These are phyloP conservation scores for Eumeta japonica DNA, from an alignment of 1,140 invertebrate species.

Conservation along the genomic window DNA sequence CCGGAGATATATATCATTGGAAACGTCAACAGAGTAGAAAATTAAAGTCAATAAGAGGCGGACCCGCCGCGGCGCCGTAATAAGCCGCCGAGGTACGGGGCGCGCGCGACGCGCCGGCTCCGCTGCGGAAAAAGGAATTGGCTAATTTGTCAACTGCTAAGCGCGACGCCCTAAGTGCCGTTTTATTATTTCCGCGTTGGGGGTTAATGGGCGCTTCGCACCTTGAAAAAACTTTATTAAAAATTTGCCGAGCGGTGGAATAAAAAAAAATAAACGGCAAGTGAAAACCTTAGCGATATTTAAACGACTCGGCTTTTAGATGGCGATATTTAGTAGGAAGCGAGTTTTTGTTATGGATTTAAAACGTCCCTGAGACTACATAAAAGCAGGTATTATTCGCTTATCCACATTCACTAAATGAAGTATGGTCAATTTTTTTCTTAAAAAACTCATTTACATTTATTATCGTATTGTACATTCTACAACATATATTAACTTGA, in stretches of 20 bases:
- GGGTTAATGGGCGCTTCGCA: background rate
- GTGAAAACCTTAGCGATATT: no score
- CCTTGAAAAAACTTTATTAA: conserved; percentile 1
- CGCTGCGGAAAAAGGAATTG: conserved; percentile 27
- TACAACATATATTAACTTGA: no score
- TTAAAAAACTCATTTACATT: no score
- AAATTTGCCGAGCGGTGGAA: background rate
- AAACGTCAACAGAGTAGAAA: conserved; percentile 50
- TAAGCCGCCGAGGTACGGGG: conserved; percentile 22
- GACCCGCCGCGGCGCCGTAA: conserved; percentile 24
- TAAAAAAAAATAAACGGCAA: background rate
- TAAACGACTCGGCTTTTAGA: conserved; percentile 17
- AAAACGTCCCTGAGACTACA: no score
- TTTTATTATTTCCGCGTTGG: conserved; percentile 27
- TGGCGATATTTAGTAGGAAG: background rate
- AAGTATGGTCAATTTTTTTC: no score
- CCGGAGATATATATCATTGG: conserved; percentile 46
- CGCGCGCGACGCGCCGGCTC: no score
- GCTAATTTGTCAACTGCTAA: conserved; percentile 41
- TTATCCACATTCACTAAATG: no score
- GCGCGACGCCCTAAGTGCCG: conserved; percentile 27
- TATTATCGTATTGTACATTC: no score
- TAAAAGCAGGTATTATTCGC: no score
- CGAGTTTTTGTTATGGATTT: background rate
- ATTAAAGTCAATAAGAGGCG: conserved; percentile 47